phyloP scores from a whole-genome alignment of 2,797 vertebrate species.

The Brotula barbata region DNA sequence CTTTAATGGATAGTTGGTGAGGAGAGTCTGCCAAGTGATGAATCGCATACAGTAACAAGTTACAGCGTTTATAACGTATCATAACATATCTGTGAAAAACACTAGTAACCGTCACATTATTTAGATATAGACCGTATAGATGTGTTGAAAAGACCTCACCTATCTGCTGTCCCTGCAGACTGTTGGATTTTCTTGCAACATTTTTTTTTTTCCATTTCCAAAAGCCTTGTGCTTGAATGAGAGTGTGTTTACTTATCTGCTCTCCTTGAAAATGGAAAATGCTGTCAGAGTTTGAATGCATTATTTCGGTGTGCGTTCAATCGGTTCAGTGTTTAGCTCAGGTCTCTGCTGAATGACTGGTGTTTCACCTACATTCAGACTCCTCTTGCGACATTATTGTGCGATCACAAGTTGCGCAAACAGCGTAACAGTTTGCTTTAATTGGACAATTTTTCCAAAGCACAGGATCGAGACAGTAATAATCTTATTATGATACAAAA shows the following conservation, averaged over 20 bases:
- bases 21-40: no score
- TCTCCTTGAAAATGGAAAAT: conserved; percentile 70
- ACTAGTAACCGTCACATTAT: no score
- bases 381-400: not conserved
- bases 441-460: not conserved
- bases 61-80: no score
- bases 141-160: no score
- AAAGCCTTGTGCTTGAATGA: conserved; percentile 82
- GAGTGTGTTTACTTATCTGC: conserved; percentile 79
- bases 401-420: not conserved
- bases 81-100: no score
- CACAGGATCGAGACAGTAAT: no score
- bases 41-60: no score
- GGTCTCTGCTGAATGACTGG: conserved; percentile 35
- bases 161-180: no score
- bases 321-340: conserved; percentile 67
- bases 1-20: no score
- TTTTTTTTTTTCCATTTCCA: conserved; percentile 71
- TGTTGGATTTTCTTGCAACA: conserved; percentile 26
- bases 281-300: conserved; percentile 74
- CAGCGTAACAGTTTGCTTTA: not conserved
- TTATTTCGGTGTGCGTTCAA: conserved; percentile 62
- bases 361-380: not conserved
- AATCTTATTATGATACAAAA: no score
- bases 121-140: no score